A percentile compares a stretch with the other conserved stretches of the same genome.
These are phyloP conservation scores for Dendrophyllia cribrosa DNA, from an alignment of 64 coral and sea anemone genomes.

Conservation along the genomic window DNA sequence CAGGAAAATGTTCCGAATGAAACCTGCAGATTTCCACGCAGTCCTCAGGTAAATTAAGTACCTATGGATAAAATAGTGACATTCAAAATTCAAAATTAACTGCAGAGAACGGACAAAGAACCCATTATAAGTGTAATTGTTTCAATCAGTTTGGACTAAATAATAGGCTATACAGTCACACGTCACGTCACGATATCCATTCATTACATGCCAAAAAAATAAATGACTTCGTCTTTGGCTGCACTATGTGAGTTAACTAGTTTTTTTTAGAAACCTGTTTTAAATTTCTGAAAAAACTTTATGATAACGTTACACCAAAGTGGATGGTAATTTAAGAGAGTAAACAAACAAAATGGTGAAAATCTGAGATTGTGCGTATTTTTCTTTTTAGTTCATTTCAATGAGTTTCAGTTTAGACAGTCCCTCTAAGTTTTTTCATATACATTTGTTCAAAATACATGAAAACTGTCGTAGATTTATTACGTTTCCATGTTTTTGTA, in stretches of 20 bases:
- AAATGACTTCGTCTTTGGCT: background rate
- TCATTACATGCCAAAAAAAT: too few species aligned
- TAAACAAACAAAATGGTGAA: constrained; percentile 2
- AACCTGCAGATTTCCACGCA: constrained; percentile 23
- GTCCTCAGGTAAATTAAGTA: constrained; percentile 22
- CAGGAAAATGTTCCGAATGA: constrained; percentile 25
- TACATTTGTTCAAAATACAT: too few species aligned
- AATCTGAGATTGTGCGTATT: constrained; percentile 14
- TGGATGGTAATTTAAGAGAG: background rate
- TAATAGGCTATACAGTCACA: too few species aligned
- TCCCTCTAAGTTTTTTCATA: constrained; percentile 5
- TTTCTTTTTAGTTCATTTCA: constrained; percentile 16
- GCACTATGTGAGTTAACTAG: background rate
- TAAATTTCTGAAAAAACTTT: constrained; percentile 2
- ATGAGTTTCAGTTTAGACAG: background rate
- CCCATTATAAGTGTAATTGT: too few species aligned
- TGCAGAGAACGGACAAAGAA: constrained; percentile 2
- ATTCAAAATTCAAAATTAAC: background rate
- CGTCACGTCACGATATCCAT: too few species aligned
- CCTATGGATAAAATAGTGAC: background rate
- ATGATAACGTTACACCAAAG: constrained; percentile 2
- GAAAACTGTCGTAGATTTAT: too few species aligned
- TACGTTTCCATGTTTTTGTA: too few species aligned
- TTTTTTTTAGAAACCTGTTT: constrained; percentile 3
- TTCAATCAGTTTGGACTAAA: too few species aligned